These are phyloP conservation scores for Mylabris sibirica DNA, from an alignment of 2,888 invertebrate species.

Conservation along the genomic window DNA sequence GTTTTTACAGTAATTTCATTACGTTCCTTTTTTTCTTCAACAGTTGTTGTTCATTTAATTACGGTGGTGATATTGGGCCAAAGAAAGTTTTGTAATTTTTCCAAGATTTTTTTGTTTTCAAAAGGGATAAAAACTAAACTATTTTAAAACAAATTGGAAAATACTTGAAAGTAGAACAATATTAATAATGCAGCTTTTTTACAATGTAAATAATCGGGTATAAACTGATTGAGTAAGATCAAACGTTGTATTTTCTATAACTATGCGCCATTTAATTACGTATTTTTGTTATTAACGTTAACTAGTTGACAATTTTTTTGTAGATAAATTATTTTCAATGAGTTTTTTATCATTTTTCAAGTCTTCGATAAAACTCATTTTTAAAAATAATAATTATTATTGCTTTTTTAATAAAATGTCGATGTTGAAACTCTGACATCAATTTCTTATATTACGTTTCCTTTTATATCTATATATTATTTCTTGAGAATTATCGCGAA, in stretches of 20 bases:
- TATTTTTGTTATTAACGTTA: neutral
- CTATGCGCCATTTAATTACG: neutral
- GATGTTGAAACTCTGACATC: neutral
- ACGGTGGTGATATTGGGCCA: neutral
- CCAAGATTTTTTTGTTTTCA: neutral
- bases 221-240: neutral
- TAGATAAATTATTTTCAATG: neutral
- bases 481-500: neutral
- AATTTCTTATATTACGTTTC: neutral
- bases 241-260: neutral
- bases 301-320: neutral
- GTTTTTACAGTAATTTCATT: neutral
- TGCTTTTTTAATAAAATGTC: neutral
- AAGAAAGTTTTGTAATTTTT: neutral
- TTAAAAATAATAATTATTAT: neutral
- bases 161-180: too few species aligned
- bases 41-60: slow-evolving; percentile 2
- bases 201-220: too few species aligned
- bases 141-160: too few species aligned
- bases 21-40: neutral
- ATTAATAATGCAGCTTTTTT: too few species aligned
- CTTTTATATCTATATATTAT: neutral
- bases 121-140: neutral
- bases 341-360: neutral
- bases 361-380: neutral